Base-by-base conservation (phyloP, 2,113 vertebrate genomes). In the Cebus imitator region DNA sequence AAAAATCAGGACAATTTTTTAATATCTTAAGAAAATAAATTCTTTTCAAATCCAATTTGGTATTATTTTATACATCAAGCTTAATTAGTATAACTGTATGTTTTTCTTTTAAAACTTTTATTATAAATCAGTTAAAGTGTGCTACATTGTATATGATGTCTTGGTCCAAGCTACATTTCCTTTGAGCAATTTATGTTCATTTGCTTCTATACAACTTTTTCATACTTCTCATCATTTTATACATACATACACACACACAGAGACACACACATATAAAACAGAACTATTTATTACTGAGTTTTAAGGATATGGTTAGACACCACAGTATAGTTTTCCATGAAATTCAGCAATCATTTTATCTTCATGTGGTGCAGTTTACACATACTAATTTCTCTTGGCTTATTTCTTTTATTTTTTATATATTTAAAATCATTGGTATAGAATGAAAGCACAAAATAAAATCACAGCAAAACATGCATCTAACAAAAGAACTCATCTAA, bases 1-100 rank as follows among this genome's bases (percentile, higher is more conserved):
- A 87, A 85, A 88, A 93, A 75, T 72, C 8, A 90, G 16, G 23
- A 50, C n/a, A n/a, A 75, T 78, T 55, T 75, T 87, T 85, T 83
- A 94, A 75, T 93, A 13, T 12, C 52, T 45, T 91, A 81, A 94
- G 48, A 93, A 93, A 95, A 68, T 79, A 25, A 84, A 84, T 90
- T 57, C 13, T 95, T 92, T 88, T 78, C 30, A 72, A 95, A 83
- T 50, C 9, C 16, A 91, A 96, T 43, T 80, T 88, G n/a, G 7
- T 32, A 3, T 61, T 37, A 89, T 82, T 93, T 91, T 95, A 45
- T n/a, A 87, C 6, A 88, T 79, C 25, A 94, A 16, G 35, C 35
- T 87, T 92, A 61, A 64, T 90, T 52, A 87, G 1, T 50, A 35
- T 50, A 95, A 37, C 7, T 58, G 83, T 6, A n/a, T 52, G 23